Evolutionary conservation across 2,888 invertebrate species (phyloP).

Genomic region (Parnassius apollo): DNA sequence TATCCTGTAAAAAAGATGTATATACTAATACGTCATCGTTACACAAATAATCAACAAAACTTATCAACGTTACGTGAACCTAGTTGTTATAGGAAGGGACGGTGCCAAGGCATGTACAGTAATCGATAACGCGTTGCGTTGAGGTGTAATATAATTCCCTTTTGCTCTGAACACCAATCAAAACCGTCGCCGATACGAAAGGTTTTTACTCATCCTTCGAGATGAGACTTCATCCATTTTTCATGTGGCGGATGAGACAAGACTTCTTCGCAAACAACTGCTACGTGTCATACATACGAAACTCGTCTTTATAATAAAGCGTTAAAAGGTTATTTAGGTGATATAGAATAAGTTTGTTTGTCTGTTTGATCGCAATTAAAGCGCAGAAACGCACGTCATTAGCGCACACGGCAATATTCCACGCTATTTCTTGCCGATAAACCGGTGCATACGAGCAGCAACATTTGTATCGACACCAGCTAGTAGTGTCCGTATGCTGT

Average conservation of each 20-base stretch:
- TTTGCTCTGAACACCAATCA: conserved; percentile 65
- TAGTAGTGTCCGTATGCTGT: conserved; percentile 9
- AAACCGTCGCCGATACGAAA: conserved; percentile 58
- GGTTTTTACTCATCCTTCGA: conserved; percentile 59
- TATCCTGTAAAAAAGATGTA: no score
- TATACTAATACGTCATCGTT: no score
- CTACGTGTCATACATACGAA: conserved; percentile 15
- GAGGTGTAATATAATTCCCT: conserved; percentile 63
- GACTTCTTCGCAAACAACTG: conserved; percentile 39
- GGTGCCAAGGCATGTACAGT: conserved; percentile 8
- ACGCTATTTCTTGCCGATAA: conserved; percentile 69
- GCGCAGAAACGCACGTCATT: conserved; percentile 76
- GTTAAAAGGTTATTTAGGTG: conserved; percentile 28
- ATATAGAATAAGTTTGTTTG: conserved; percentile 45
- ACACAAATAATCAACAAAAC: conserved; percentile 1
- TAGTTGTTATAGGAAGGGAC: conserved; percentile 18
- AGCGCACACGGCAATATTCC: conserved; percentile 77
- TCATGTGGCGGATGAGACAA: conserved; percentile 63
- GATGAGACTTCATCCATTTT: conserved; percentile 77
- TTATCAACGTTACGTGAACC: conserved; percentile 14
- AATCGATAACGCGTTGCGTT: conserved; percentile 31
- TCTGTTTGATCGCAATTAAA: conserved; percentile 75
- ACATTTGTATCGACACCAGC: conserved; percentile 28
- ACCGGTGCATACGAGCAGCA: conserved; percentile 40
- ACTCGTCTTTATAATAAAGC: conserved; percentile 32